These are phyloP conservation scores for Prunella himalayana DNA, from an alignment of 2,113 vertebrate species.

Conservation along the genomic window DNA sequence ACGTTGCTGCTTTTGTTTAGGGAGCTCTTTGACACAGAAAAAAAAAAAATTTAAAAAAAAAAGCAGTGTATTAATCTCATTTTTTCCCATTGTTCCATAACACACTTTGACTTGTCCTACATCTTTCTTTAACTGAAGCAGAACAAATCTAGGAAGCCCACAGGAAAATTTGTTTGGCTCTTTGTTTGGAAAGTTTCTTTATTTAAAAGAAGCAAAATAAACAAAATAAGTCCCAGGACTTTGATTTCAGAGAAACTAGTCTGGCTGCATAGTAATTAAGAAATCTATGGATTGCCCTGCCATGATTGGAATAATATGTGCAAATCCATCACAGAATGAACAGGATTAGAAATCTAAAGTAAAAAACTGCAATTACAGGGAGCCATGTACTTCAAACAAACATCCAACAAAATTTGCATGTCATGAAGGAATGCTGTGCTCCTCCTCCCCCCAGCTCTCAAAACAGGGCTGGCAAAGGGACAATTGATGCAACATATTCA, in stretches of 20 bases:
- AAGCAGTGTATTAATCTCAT: neutral
- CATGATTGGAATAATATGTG: conserved; percentile 7
- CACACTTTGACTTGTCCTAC: conserved; percentile 40
- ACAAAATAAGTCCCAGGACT: neutral
- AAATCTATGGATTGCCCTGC: neutral
- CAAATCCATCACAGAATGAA: neutral
- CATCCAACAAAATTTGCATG: neutral
- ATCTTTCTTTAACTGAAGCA: conserved; percentile 44
- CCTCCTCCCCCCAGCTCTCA: neutral
- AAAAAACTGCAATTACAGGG: conserved; percentile 25
- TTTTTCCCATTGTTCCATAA: conserved; percentile 24
- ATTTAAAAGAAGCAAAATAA: conserved; percentile 23
- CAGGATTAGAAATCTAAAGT: conserved; percentile 11
- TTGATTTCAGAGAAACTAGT: conserved; percentile 14
- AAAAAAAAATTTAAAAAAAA: too few relatives aligned
- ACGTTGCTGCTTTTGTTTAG: neutral
- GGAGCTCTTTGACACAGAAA: neutral
- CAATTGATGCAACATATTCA: neutral
- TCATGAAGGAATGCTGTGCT: neutral
- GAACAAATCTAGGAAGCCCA: conserved; percentile 46
- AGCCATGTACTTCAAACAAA: conserved; percentile 23
- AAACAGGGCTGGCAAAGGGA: neutral
- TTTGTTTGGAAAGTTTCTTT: conserved; percentile 34
- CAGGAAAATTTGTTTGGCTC: conserved; percentile 21
- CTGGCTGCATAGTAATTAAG: neutral